Evolutionary conservation across 2,797 vertebrate species (phyloP), one percentile per base, ranked within the genome.

Genomic region (Halcyon smyrnensis): DNA sequence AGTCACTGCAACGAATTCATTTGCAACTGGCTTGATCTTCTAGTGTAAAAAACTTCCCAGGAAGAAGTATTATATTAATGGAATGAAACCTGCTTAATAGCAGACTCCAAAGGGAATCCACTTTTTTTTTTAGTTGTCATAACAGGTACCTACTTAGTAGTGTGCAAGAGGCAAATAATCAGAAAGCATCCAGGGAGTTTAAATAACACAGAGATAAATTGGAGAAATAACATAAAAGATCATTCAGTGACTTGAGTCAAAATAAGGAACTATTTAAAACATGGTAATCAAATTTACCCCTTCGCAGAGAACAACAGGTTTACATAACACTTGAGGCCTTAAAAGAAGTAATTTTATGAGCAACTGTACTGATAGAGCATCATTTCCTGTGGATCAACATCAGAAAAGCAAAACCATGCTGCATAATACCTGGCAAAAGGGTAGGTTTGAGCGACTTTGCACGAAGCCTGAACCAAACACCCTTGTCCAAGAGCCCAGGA

Each of bases 81-180:
- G 90, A 71, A 79, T 64, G 86, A 90, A 95, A 95, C 57, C 64
- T 94, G 64, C 84, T 89, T 94, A 96, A 96, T 87, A 90, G 94
- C 94, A 95, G 90, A 94, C 93, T 96, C 94, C 91, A 95, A 93
- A 95, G 94, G 93, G 95, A 96, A 91, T 92, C 74, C 56, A 80
- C 18, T 59, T 74, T 56, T 32, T 71, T 63, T 88, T 93, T 88
- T 16, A 84, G 93, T 57, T 96, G 87, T 95, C 91, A 79, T 90
- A 96, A 96, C 88, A 96, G 79, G 82, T 69, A 75, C 65, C 69
- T 76, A 37, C 11, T 73, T 93, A 83, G 69, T 9, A 60, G 80
- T 18, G 76, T 85, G 57, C 11, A 45, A 48, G 70, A 84, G 88
- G 36, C 48, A 95, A 96, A 93, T 80, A 85, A 85, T 77, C 78